Evolutionary conservation across 2,113 vertebrate genomes (phyloP), one percentile per base, ranked within the genome.

Genomic region (Otus sunia): DNA sequence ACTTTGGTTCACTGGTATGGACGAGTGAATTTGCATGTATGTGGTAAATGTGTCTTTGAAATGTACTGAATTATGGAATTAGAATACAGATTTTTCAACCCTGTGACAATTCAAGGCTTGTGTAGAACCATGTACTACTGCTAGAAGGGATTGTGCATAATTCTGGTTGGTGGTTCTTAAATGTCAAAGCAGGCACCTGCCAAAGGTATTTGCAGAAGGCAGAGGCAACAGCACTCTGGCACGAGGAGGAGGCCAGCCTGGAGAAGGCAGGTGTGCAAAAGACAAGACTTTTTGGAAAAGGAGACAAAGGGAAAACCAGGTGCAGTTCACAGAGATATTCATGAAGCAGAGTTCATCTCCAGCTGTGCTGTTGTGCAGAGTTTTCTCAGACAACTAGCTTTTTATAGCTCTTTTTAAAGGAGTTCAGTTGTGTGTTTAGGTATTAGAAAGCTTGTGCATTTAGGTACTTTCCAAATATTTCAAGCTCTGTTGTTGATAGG

Each of bases 11-110:
- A 1, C 11, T 63, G 37, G 47, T 69, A 20, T 62, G 39, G 22
- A 34, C 2, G 8, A 45, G 13, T 20, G 74, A 60, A 58, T 29
- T 25, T 52, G 32, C 27, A 8, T 6, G 10, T 21, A 5, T 0
- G 1, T 66, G 39, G n/a, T 15, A 74, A 66, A 78, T 60, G 11
- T 25, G 9, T 64, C 29, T 60, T 64, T 50, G 67, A 78, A 69
- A 67, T 1, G 0, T 30, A 41, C 27, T 55, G 37, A 39, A 18
- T 68, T 47, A 22, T 15, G 26, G 68, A 56, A 58, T n/a, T 37
- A 20, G 10, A 75, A n/a, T 55, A 63, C 7, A 45, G 21, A 22
- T 66, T 88, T 92, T 58, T 58, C 49, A 58, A 21, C 9, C 11
- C 19, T 58, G 11, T 69, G 58, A 15, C 25, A 74, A 6, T 2